phyloP scores from a whole-genome alignment of 2,797 vertebrate species.

The Sorex maritimensis region DNA sequence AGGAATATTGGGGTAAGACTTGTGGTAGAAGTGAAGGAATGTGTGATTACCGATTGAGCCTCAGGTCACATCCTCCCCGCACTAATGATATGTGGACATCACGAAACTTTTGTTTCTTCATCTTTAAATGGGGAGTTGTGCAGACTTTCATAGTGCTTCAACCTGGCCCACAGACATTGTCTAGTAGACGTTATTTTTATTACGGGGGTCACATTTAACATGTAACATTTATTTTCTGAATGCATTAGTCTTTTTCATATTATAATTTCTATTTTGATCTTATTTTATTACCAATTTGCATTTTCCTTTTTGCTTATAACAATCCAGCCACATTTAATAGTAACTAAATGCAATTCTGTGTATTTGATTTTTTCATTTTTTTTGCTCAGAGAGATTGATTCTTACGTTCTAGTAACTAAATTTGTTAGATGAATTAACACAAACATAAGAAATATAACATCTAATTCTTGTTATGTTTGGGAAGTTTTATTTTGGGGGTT shows the following conservation, averaged over 20 bases:
- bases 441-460: slow-evolving; percentile 52
- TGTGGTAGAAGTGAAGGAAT: not conserved
- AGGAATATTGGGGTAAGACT: slow-evolving; percentile 12
- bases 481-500: slow-evolving; percentile 72
- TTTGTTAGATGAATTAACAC: slow-evolving; percentile 58
- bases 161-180: not conserved
- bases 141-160: not conserved
- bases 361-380: slow-evolving; percentile 10
- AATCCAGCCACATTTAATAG: slow-evolving; percentile 23
- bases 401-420: slow-evolving; percentile 4
- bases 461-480: slow-evolving; percentile 58
- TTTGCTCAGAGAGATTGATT: not conserved
- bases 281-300: not conserved
- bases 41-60: not conserved
- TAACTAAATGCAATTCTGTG: slow-evolving; percentile 45
- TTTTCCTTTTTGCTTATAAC: slow-evolving; percentile 64
- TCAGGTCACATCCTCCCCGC: not conserved
- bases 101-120: not conserved
- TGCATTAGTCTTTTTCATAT: slow-evolving; percentile 49
- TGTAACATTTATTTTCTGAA: slow-evolving; percentile 44
- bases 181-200: slow-evolving; percentile 7
- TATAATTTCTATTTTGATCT: slow-evolving; percentile 62
- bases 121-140: not conserved
- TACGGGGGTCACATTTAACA: not conserved
- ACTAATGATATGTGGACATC: not conserved